A percentile compares a stretch with the other conserved stretches of the same genome.
phyloP scores from a whole-genome alignment of 2,888 invertebrate species.

The Trachelus stipa region DNA sequence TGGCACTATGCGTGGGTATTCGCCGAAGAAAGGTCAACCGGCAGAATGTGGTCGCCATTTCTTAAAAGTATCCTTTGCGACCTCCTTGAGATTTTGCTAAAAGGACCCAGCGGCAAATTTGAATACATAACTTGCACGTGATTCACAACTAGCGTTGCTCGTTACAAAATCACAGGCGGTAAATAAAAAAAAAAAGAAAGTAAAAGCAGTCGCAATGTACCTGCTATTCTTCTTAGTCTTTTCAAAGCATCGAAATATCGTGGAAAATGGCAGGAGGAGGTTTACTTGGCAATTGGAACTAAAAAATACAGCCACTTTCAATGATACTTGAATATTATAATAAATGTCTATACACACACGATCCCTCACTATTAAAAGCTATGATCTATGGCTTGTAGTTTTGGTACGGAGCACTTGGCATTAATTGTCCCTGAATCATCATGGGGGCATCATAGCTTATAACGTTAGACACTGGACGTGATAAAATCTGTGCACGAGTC shows the following conservation, averaged over 20 bases:
- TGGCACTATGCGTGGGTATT: constrained; percentile 14
- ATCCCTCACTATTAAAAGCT: background rate
- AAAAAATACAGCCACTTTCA: background rate
- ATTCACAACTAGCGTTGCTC: background rate
- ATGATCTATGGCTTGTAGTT: background rate
- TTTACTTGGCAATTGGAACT: background rate
- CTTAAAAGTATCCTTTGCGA: background rate
- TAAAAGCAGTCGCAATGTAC: no score
- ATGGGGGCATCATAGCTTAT: background rate
- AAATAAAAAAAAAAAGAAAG: no score
- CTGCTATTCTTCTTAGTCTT: background rate
- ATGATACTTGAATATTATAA: background rate
- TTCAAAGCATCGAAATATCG: background rate
- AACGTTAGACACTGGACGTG: background rate
- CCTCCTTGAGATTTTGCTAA: background rate
- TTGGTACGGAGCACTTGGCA: background rate
- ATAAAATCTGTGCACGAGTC: constrained; percentile 9
- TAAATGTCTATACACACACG: background rate
- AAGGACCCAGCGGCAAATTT: constrained; percentile 14
- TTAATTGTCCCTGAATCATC: background rate
- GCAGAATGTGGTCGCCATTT: constrained; percentile 14
- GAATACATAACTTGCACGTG: constrained; percentile 30
- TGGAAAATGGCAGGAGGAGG: background rate
- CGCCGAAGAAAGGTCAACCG: constrained; percentile 33
- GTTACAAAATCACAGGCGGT: background rate